These are phyloP conservation scores for Antigone vipio DNA, from an alignment of 2,113 vertebrate genomes.

Conservation along the genomic window DNA sequence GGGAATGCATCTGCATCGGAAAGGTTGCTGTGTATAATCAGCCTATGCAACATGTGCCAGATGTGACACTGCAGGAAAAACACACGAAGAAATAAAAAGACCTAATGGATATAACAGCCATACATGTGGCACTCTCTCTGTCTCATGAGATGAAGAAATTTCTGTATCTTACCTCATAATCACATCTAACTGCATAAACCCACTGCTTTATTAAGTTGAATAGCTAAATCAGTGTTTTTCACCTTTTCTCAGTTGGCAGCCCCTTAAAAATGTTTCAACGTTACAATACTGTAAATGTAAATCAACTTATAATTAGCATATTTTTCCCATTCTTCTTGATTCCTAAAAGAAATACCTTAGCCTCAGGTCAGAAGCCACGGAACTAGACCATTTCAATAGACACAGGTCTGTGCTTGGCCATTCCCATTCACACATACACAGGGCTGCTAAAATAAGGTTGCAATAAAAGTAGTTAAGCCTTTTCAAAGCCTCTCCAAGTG, in stretches of 20 bases:
- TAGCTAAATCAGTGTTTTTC: not conserved
- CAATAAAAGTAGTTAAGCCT: not conserved
- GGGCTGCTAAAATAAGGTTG: not conserved
- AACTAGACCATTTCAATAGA: not conserved
- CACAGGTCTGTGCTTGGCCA: accelerated
- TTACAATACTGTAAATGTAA: not conserved
- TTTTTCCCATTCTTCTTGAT: not conserved
- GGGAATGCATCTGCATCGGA: not conserved
- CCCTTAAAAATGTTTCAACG: not conserved
- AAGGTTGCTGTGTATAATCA: not conserved
- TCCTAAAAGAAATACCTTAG: not conserved
- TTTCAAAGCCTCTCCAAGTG: not conserved
- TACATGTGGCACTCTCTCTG: not conserved
- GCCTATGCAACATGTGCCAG: not conserved
- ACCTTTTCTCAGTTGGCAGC: not conserved
- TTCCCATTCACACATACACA: not conserved
- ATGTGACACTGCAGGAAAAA: not conserved
- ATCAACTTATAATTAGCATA: not conserved
- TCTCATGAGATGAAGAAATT: not conserved
- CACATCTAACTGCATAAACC: not conserved
- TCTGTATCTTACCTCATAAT: not conserved
- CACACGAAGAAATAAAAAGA: not conserved
- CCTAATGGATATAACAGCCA: not conserved
- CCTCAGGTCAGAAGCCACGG: not conserved
- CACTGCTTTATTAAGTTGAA: not conserved